Conservation (phyloP, 2,888 invertebrate genomes). For the Volucella bombylans region DNA sequence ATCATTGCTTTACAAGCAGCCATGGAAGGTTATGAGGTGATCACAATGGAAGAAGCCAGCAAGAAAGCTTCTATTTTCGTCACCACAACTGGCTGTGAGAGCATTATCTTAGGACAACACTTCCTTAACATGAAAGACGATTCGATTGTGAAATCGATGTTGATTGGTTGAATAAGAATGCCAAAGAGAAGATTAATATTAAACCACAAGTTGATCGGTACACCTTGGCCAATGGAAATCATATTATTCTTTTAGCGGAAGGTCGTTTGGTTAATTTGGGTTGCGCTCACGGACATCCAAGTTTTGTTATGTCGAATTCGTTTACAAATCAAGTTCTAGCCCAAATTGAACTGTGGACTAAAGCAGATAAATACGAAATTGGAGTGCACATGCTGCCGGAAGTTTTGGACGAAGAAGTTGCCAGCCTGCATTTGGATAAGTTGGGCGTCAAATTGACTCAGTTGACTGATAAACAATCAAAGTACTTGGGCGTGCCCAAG, state of each 20-base stretch:
- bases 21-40: conserved; percentile 98
- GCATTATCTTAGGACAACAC: conserved; percentile 94
- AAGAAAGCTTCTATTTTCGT: conserved; percentile 97
- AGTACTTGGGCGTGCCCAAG: conserved; percentile 93
- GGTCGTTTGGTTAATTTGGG: conserved; percentile 98
- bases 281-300: conserved; percentile 99
- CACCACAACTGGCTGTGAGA: conserved; percentile 98
- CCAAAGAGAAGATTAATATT: conserved; percentile 92
- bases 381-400: conserved; percentile 98
- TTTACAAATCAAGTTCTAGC: conserved; percentile 99
- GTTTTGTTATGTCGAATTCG: conserved; percentile 99
- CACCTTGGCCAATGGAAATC: conserved; percentile 92
- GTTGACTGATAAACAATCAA: conserved; percentile 92
- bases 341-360: conserved; percentile 99
- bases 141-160: conserved; percentile 98
- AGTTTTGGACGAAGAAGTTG: conserved; percentile 98
- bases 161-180: conserved; percentile 95
- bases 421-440: conserved; percentile 96
- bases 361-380: conserved; percentile 89
- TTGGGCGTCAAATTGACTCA: conserved; percentile 97
- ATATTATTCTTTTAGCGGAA: conserved; percentile 96
- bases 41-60: conserved; percentile 97
- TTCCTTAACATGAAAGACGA: conserved; percentile 97
- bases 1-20: conserved; percentile 98
- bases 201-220: conserved; percentile 99